Conservation (phyloP, 2,797 vertebrate species). For the Sebastes minor region DNA sequence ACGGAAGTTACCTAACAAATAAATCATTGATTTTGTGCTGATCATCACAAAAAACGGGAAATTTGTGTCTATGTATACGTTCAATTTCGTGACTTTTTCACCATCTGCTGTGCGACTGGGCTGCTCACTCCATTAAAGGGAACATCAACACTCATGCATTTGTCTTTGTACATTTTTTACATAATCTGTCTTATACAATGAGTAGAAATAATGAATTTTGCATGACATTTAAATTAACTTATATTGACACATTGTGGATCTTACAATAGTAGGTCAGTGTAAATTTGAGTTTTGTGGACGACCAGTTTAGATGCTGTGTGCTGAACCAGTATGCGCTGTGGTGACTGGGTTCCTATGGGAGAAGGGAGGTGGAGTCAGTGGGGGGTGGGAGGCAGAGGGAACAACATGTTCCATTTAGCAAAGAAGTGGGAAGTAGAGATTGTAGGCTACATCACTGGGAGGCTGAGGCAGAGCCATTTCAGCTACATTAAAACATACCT, state of each 20-base stretch:
- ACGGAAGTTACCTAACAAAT: too few species aligned
- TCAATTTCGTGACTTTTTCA: too few species aligned
- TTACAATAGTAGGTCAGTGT: neutral
- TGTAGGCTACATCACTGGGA: neutral
- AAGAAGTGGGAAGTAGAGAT: constrained; percentile 17
- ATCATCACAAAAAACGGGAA: too few species aligned
- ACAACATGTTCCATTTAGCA: constrained; percentile 70
- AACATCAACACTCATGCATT: neutral
- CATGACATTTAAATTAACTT: neutral
- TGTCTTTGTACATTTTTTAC: neutral
- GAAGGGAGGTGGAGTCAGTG: constrained; percentile 12
- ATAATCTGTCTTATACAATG: neutral
- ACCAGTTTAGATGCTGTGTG: constrained; percentile 2
- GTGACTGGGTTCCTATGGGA: neutral
- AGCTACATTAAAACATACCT: neutral
- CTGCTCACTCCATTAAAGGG: neutral
- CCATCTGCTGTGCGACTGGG: too few species aligned
- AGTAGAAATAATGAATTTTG: neutral
- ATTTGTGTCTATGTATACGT: too few species aligned
- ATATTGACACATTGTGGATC: neutral
- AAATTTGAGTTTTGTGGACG: neutral
- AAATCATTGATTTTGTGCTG: too few species aligned
- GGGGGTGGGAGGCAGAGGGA: constrained; percentile 28
- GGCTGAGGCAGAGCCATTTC: neutral
- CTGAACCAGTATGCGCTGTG: constrained; percentile 4